These are phyloP conservation scores for Parelbella ahira DNA, from an alignment of 2,888 invertebrate species.

Conservation along the genomic window DNA sequence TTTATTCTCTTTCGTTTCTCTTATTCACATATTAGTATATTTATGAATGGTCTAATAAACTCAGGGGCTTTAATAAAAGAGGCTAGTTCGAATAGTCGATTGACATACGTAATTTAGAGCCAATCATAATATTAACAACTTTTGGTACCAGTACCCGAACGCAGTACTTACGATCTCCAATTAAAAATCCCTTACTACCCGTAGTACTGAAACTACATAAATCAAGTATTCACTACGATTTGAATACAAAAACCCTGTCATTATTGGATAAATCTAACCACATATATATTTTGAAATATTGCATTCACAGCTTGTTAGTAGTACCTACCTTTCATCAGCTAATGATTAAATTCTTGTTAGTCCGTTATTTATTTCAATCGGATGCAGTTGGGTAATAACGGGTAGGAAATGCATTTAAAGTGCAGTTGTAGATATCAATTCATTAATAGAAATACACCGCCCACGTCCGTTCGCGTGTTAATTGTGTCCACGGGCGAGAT, in stretches of 20 bases:
- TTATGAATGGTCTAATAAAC: too few relatives aligned
- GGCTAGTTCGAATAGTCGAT: too few relatives aligned
- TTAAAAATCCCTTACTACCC: too few relatives aligned
- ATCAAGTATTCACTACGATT: too few relatives aligned
- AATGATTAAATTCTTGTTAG: conserved; percentile 20
- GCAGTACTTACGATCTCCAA: too few relatives aligned
- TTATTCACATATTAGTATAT: too few relatives aligned
- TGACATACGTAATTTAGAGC: too few relatives aligned
- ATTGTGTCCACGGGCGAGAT: conserved; percentile 9
- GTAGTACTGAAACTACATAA: too few relatives aligned
- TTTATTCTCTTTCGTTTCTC: too few relatives aligned
- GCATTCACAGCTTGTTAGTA: conserved; percentile 15
- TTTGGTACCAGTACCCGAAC: too few relatives aligned
- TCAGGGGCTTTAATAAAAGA: too few relatives aligned
- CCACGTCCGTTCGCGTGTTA: conserved; percentile 16
- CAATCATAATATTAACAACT: too few relatives aligned
- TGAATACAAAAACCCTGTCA: conserved; percentile 6
- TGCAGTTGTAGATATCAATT: conserved; percentile 19
- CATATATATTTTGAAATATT: conserved; percentile 4
- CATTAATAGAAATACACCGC: conserved; percentile 24
- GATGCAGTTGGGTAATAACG: conserved; percentile 21
- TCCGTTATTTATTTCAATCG: conserved; percentile 22
- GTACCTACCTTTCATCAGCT: conserved; percentile 9
- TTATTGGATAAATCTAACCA: conserved; percentile 11
- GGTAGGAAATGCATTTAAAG: conserved; percentile 21